These are phyloP conservation scores for Cyprinodon diabolis DNA, from an alignment of 2,797 vertebrate genomes.

Conservation along the genomic window DNA sequence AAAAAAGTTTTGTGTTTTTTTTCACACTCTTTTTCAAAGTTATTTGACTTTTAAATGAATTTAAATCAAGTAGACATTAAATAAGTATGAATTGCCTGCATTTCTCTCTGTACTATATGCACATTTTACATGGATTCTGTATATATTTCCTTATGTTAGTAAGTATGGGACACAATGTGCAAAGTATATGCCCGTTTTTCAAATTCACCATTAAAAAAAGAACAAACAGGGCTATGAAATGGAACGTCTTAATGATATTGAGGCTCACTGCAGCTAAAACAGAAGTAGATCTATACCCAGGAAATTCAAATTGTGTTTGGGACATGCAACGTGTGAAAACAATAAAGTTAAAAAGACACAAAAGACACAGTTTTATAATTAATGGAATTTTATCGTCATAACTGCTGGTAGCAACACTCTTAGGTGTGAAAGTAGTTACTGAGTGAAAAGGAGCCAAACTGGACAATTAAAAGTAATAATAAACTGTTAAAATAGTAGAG, in stretches of 20 bases:
- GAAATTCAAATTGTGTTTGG: background rate
- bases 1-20: too few relatives aligned
- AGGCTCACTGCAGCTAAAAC: background rate
- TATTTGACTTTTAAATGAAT: too few relatives aligned
- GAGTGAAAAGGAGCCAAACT: background rate
- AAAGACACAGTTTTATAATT: too few relatives aligned
- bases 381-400: background rate
- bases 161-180: too few relatives aligned
- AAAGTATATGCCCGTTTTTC: background rate
- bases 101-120: too few relatives aligned
- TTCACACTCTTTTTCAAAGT: too few relatives aligned
- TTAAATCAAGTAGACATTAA: too few relatives aligned
- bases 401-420: background rate
- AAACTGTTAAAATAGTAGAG: background rate
- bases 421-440: background rate
- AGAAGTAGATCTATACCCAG: background rate
- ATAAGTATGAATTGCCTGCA: too few relatives aligned
- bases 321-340: background rate
- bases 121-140: too few relatives aligned
- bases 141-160: too few relatives aligned
- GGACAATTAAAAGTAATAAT: too few relatives aligned
- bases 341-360: too few relatives aligned
- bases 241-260: background rate
- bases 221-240: background rate
- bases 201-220: background rate